Evolutionary conservation across 2,113 vertebrate genomes (phyloP).

Genomic region (Campylorhamphus procurvoides): DNA sequence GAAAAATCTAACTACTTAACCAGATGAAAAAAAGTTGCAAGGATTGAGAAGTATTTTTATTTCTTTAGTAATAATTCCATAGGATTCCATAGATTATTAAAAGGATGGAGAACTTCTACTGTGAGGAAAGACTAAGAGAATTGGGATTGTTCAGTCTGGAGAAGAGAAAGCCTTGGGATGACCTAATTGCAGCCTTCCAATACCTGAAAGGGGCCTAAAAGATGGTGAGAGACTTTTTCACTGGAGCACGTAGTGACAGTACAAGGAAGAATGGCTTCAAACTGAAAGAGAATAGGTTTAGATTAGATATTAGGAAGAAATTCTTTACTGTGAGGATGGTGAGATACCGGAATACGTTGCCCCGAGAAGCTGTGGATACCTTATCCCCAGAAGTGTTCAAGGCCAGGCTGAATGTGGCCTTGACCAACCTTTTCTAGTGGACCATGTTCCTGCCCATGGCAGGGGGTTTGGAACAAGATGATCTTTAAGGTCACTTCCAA

Average conservation of each 20-base stretch:
- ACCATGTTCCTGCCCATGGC: not conserved
- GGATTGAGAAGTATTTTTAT: not conserved
- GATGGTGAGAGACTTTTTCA: not conserved
- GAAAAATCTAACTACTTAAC: not conserved
- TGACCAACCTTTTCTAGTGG: not conserved
- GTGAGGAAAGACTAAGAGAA: not conserved
- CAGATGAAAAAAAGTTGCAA: not conserved
- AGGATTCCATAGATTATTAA: not conserved
- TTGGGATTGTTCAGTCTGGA: not conserved
- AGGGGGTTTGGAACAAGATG: not conserved
- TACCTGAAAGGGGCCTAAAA: not conserved
- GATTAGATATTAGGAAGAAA: not conserved
- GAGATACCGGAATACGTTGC: not conserved
- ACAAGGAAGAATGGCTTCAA: not conserved
- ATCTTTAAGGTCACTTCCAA: not conserved
- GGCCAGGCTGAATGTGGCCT: not conserved
- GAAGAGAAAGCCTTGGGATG: not conserved
- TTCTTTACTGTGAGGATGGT: not conserved
- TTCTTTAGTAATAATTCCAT: not conserved
- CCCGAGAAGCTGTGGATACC: not conserved
- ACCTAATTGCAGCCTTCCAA: not conserved
- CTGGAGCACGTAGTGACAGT: not conserved
- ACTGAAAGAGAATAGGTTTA: not conserved
- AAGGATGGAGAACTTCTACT: not conserved
- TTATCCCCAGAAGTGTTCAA: not conserved